These are phyloP conservation scores for Protonemura montana DNA, from an alignment of 2,888 invertebrate genomes.

Conservation along the genomic window DNA sequence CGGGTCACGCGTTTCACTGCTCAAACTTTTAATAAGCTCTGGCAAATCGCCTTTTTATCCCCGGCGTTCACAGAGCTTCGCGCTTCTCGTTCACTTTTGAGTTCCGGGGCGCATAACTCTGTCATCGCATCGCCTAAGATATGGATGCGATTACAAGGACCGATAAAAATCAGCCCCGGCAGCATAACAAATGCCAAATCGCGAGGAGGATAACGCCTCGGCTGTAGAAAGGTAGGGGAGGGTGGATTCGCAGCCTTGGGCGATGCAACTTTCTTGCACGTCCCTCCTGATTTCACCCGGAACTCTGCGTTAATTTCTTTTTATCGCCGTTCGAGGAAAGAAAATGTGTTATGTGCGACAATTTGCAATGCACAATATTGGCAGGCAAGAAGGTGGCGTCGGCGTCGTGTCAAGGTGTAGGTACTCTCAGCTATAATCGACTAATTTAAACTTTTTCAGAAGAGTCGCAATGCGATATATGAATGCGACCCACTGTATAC, in stretches of 20 bases:
- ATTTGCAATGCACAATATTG: not conserved
- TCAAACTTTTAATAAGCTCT: not conserved
- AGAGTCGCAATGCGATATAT: too few species aligned
- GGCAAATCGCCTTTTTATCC: slow-evolving; percentile 7
- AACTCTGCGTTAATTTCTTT: not conserved
- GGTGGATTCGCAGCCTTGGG: not conserved
- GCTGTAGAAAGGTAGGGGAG: not conserved
- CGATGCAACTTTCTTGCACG: not conserved
- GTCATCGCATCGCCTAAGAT: not conserved
- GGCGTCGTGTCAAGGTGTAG: not conserved
- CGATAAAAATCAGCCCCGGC: not conserved
- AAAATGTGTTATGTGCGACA: not conserved
- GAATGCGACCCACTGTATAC: too few species aligned
- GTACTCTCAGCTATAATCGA: too few species aligned
- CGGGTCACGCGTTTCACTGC: not conserved
- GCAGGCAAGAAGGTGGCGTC: not conserved
- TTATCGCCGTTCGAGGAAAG: not conserved
- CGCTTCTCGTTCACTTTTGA: not conserved
- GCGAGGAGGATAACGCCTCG: not conserved
- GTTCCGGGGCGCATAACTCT: not conserved
- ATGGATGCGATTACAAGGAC: slow-evolving; percentile 1
- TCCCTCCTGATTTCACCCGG: not conserved
- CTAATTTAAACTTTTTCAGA: too few species aligned
- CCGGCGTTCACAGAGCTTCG: not conserved
- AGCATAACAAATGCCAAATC: not conserved